A percentile compares a stretch with the other conserved stretches of the same genome.
Evolutionary conservation across 2,113 vertebrate species (phyloP).

Genomic region (Hippocampus abdominalis): DNA sequence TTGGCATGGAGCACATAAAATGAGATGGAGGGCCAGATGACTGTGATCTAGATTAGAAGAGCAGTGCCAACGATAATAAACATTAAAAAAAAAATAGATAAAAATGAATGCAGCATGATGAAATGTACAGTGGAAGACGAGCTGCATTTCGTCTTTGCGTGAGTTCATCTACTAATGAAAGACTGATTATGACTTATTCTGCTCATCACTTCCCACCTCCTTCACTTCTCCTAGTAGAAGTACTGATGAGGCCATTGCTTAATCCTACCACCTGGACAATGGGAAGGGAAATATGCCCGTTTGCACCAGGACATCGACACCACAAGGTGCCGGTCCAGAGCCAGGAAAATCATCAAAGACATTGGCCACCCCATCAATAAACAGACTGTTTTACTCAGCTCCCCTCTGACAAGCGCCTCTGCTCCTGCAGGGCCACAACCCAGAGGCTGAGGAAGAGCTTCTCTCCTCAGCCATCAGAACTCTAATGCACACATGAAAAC

Average conservation of each 20-base stretch:
- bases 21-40: too few relatives aligned
- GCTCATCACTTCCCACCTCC: too few relatives aligned
- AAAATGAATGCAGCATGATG: too few relatives aligned
- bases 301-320: neutral
- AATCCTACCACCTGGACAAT: neutral
- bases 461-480: neutral
- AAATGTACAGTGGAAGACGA: too few relatives aligned
- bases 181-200: too few relatives aligned
- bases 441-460: neutral
- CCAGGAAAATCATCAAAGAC: slow-evolving; percentile 8
- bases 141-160: too few relatives aligned
- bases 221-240: too few relatives aligned
- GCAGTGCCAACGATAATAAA: too few relatives aligned
- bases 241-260: neutral
- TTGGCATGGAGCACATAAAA: too few relatives aligned
- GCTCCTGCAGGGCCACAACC: neutral
- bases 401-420: neutral
- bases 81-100: too few relatives aligned
- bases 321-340: neutral
- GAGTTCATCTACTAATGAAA: too few relatives aligned
- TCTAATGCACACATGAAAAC: neutral
- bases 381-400: neutral
- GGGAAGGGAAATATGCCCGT: neutral
- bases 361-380: neutral
- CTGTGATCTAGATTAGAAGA: too few relatives aligned